These are phyloP conservation scores for Danio albolineatus DNA, from an alignment of 2,797 vertebrate genomes.

Conservation along the genomic window DNA sequence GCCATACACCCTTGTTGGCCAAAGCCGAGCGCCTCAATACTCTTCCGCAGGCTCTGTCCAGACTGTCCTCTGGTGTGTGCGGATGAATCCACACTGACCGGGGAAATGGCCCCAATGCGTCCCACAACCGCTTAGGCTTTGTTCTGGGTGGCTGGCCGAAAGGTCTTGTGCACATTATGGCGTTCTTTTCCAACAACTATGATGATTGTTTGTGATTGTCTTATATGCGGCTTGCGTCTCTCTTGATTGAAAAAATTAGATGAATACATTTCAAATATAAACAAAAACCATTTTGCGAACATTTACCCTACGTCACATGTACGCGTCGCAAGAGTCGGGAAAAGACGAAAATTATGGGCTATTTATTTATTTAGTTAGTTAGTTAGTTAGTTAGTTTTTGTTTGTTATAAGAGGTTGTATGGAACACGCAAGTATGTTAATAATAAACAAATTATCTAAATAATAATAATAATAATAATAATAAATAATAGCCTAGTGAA, in stretches of 20 bases:
- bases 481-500: no score
- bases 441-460: no score
- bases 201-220: background rate
- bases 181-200: conserved; percentile 6
- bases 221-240: background rate
- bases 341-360: no score
- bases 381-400: no score
- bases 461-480: no score
- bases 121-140: conserved; percentile 33
- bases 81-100: conserved; percentile 82
- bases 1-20: conserved; percentile 27
- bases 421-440: no score
- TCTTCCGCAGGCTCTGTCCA: conserved; percentile 78
- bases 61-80: conserved; percentile 74
- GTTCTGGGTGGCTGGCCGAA: conserved; percentile 1
- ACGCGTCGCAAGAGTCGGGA: background rate
- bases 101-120: conserved; percentile 79
- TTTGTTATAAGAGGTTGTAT: no score
- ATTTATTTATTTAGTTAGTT: no score
- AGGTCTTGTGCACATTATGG: background rate
- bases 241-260: background rate
- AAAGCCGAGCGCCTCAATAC: conserved; percentile 78
- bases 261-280: conserved; percentile 21
- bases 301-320: background rate
- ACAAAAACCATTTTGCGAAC: conserved; percentile 23